Percentiles rank a stretch among this genome's conserved stretches.
phyloP scores from a whole-genome alignment of 2,888 invertebrate genomes.

The Amphipoea lucens region DNA sequence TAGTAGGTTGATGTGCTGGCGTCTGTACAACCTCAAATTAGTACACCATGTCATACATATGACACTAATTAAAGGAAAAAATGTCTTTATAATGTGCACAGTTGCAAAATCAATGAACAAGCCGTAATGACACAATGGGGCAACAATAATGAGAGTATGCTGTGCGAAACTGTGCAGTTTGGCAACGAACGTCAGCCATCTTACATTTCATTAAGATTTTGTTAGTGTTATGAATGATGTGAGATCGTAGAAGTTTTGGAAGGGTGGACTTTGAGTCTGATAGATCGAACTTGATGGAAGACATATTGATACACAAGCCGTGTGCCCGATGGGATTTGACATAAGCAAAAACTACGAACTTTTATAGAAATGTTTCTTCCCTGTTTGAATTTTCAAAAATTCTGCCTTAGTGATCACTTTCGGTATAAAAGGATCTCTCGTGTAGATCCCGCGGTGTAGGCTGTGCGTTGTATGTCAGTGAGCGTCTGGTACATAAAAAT shows the following conservation, averaged over 20 bases:
- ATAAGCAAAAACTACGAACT: neutral
- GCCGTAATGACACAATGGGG: conserved; percentile 73
- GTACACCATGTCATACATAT: conserved; percentile 55
- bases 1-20: too few species aligned
- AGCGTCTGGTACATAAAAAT: neutral
- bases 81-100: conserved; percentile 64
- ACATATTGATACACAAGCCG: neutral
- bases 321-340: neutral
- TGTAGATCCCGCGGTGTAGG: neutral
- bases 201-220: conserved; percentile 38
- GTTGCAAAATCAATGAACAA: conserved; percentile 73
- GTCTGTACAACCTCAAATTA: conserved; percentile 21
- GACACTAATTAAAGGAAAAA: conserved; percentile 64
- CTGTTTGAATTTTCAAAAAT: neutral
- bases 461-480: neutral
- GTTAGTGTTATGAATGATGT: conserved; percentile 11
- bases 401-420: neutral
- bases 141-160: conserved; percentile 78
- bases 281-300: neutral
- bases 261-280: neutral
- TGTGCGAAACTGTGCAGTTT: conserved; percentile 70
- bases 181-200: conserved; percentile 66
- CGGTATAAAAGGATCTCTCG: neutral
- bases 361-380: neutral
- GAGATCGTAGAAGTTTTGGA: neutral